Evolutionary conservation across 2,888 invertebrate genomes (phyloP), one percentile per base, ranked within the genome.

Genomic region (Aphodius sticticus): DNA sequence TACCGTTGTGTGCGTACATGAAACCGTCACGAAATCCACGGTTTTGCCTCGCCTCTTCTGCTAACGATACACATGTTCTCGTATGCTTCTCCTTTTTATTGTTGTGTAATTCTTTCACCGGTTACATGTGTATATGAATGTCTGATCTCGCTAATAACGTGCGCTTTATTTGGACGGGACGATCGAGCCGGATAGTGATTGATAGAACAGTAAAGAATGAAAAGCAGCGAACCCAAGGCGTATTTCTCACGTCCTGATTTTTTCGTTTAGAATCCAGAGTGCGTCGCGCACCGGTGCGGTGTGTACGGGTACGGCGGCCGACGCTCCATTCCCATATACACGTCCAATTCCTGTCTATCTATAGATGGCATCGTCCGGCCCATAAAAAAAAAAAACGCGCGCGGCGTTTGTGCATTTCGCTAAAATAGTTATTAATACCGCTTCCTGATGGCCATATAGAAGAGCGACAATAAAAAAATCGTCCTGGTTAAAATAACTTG

Each of bases 241-340:
- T 53, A 53, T 53, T 53, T 53, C 53, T 53, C 53, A 53, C 53
- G 53, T 53, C 53, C 53, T 53, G 53, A 53, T 53, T 53, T 53
- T 53, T 53, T 53, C 53, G 53, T 53, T 53, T 53, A 53, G 53
- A 53, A 53, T 53, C 53, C 53, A 53, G 53, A 53, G 53, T 53
- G 53, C 53, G 53, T 53, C 53, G 26, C 26, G 26, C 26, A 26
- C 26, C 26, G 26, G 26, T 26, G 26, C 26, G 26, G 26, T 26
- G 26, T 26, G 26, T 26, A 26, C 26, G 26, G 26, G 26, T 26
- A 26, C 26, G 26, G 26, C 26, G 26, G 26, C 26, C 26, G 26
- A 26, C 26, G 53, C 53, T 53, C 7, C 53, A 12, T 53, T 53
- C 53, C 53, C 53, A 53, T 53, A 53, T 53, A 53, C 53, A 53